These are phyloP conservation scores for Enteromius argenteus DNA, from an alignment of 2,797 vertebrate genomes.

Conservation along the genomic window DNA sequence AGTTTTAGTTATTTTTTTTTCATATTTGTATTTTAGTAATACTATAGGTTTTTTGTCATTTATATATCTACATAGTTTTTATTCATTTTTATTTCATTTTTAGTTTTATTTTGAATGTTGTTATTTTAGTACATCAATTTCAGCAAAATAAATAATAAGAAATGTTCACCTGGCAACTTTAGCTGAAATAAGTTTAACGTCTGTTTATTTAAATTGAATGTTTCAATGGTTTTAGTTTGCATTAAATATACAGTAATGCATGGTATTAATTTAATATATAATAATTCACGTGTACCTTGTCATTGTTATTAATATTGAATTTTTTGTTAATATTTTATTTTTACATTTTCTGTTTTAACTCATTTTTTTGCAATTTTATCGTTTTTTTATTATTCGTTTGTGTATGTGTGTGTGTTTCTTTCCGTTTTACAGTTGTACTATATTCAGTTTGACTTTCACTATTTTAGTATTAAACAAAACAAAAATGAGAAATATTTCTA, in stretches of 20 bases:
- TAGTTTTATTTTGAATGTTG: not conserved
- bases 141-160: not conserved
- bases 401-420: not conserved
- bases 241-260: not conserved
- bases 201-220: not conserved
- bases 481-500: not conserved
- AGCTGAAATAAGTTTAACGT: not conserved
- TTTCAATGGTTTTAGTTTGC: not conserved
- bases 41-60: not conserved
- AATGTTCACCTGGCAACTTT: not conserved
- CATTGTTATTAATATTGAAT: not conserved
- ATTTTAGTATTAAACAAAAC: not conserved
- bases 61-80: not conserved
- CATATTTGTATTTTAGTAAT: no score
- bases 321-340: not conserved
- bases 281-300: not conserved
- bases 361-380: no score
- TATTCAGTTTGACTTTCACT: no score
- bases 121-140: not conserved
- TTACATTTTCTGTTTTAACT: not conserved
- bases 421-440: not conserved
- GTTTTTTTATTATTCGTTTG: no score
- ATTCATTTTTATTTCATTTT: not conserved
- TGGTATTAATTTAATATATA: not conserved
- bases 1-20: no score